Conservation (phyloP, 2,113 vertebrate species). For the Andinoacara biseriatus region DNA sequence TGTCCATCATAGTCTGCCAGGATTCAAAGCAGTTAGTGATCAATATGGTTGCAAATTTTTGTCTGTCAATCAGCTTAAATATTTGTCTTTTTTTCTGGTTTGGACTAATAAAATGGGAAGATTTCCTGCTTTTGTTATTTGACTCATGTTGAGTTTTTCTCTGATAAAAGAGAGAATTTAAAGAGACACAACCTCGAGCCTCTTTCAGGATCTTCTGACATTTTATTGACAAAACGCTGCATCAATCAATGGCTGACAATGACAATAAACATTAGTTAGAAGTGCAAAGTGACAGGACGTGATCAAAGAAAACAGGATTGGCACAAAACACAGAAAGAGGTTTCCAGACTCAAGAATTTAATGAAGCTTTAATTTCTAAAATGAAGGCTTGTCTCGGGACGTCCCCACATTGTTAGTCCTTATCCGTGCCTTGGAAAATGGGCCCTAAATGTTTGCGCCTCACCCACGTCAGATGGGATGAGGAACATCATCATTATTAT, state of each 20-base stretch:
- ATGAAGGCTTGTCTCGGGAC: slow-evolving; percentile 36
- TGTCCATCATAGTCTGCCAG: not conserved
- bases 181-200: not conserved
- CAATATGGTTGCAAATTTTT: not conserved
- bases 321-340: not conserved
- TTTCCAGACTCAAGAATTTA: not conserved
- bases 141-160: not conserved
- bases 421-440: slow-evolving; percentile 38
- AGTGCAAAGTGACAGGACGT: not conserved
- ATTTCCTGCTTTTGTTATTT: slow-evolving; percentile 7
- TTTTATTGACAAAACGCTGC: slow-evolving; percentile 1
- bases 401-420: slow-evolving; percentile 25
- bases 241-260: not conserved
- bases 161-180: not conserved
- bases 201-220: not conserved
- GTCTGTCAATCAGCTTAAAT: not conserved
- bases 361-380: not conserved
- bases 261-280: not conserved
- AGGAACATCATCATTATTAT: slow-evolving; percentile 78
- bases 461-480: slow-evolving; percentile 44
- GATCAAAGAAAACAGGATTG: slow-evolving; percentile 6
- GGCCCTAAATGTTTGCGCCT: slow-evolving; percentile 54
- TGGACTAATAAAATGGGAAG: not conserved
- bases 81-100: not conserved
- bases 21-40: not conserved